Conservation (phyloP, 1,140 invertebrate genomes). For the Drosophila neocordata region DNA sequence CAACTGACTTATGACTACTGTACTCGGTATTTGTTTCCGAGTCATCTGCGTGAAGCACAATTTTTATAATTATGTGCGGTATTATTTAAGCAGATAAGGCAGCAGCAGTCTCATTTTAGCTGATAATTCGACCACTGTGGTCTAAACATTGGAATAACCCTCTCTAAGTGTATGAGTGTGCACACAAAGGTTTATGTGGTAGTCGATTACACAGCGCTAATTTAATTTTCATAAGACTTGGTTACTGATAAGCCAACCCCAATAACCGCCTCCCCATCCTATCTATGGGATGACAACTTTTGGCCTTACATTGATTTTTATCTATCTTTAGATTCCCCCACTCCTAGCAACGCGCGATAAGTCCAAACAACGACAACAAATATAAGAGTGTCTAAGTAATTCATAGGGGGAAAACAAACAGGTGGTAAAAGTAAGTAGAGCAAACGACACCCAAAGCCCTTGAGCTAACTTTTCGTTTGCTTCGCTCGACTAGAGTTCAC, state of each 20-base stretch:
- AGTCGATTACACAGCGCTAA: too few species aligned
- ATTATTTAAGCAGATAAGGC: conserved; percentile 43
- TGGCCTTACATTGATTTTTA: conserved; percentile 61
- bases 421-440: conserved; percentile 48
- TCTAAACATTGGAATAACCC: conserved; percentile 44
- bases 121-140: conserved; percentile 64
- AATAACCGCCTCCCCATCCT: background rate
- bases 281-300: background rate
- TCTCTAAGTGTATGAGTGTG: conserved; percentile 5
- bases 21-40: background rate
- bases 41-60: conserved; percentile 1
- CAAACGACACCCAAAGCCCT: conserved; percentile 55
- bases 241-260: conserved; percentile 29
- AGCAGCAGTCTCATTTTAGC: conserved; percentile 27
- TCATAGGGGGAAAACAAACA: conserved; percentile 57
- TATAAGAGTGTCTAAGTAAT: conserved; percentile 43
- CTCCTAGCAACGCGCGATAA: conserved; percentile 53
- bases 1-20: background rate
- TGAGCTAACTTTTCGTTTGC: conserved; percentile 38
- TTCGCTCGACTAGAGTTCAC: conserved; percentile 26
- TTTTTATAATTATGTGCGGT: conserved; percentile 45
- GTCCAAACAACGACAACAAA: conserved; percentile 32
- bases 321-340: conserved; percentile 28
- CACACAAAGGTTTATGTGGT: background rate
- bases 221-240: background rate